These are phyloP conservation scores for Drosophila robusta DNA, from an alignment of 2,888 invertebrate genomes.

Conservation along the genomic window DNA sequence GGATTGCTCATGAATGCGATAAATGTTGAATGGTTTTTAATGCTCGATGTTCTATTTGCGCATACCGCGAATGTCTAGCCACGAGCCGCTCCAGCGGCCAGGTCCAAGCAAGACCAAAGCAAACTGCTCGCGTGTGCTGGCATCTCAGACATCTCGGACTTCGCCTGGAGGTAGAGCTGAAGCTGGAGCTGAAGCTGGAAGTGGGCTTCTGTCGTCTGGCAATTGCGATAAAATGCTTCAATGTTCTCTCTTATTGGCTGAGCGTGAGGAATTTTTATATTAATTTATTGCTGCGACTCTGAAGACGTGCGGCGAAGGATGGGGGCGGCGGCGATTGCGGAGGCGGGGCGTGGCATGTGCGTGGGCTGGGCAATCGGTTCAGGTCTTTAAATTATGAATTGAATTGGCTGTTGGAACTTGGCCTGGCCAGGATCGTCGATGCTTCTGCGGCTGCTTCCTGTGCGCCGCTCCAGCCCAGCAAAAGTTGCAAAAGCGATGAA, in stretches of 20 bases:
- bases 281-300: slow-evolving; percentile 75
- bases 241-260: slow-evolving; percentile 80
- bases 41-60: slow-evolving; percentile 58
- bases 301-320: slow-evolving; percentile 14
- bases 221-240: slow-evolving; percentile 75
- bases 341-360: background rate
- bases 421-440: slow-evolving; percentile 30
- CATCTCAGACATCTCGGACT: slow-evolving; percentile 63
- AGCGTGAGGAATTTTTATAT: slow-evolving; percentile 83
- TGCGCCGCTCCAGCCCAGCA: slow-evolving; percentile 20
- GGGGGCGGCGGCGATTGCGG: background rate
- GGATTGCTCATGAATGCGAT: slow-evolving; percentile 42
- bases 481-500: slow-evolving; percentile 46
- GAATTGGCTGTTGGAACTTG: slow-evolving; percentile 56
- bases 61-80: slow-evolving; percentile 62
- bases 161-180: background rate
- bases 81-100: slow-evolving; percentile 10
- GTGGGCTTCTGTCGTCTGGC: slow-evolving; percentile 54
- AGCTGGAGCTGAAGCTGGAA: background rate
- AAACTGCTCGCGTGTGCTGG: slow-evolving; percentile 71
- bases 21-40: slow-evolving; percentile 63
- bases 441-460: slow-evolving; percentile 44
- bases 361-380: slow-evolving; percentile 44
- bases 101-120: slow-evolving; percentile 51
- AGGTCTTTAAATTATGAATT: slow-evolving; percentile 75